A percentile compares a stretch with the other conserved stretches of the same genome.
Evolutionary conservation across 1,140 invertebrate genomes (phyloP).

Genomic region (Rhagoletis zephyria): DNA sequence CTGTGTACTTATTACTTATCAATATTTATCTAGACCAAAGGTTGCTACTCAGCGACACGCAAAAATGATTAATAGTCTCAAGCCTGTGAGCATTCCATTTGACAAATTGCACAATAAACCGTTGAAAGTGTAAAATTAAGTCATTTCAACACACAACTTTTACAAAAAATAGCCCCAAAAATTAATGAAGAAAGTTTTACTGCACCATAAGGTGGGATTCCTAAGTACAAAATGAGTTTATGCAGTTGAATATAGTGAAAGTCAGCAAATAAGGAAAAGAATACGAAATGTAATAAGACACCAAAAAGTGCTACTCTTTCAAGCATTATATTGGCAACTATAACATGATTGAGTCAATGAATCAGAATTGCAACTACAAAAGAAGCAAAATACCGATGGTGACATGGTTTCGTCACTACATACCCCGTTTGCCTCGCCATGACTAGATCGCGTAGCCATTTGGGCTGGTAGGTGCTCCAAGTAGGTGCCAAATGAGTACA

Average conservation of each 20-base stretch:
- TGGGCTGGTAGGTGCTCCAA: background rate
- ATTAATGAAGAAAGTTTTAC: slow-evolving; percentile 72
- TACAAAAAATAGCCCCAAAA: slow-evolving; percentile 59
- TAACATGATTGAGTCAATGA: background rate
- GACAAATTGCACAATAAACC: slow-evolving; percentile 67
- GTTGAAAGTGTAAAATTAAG: slow-evolving; percentile 59
- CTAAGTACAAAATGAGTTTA: slow-evolving; percentile 45
- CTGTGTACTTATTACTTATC: too few species aligned
- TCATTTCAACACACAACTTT: background rate
- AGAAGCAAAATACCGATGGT: background rate
- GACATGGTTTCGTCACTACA: slow-evolving; percentile 4
- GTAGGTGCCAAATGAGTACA: background rate
- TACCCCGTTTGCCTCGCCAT: background rate
- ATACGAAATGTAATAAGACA: background rate
- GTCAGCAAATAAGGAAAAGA: background rate
- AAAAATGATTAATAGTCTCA: slow-evolving; percentile 19
- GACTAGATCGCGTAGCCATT: slow-evolving; percentile 21
- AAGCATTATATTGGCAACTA: background rate
- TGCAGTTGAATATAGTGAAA: slow-evolving; percentile 52
- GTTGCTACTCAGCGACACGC: background rate
- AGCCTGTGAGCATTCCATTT: slow-evolving; percentile 56
- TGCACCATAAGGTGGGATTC: background rate
- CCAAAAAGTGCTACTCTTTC: slow-evolving; percentile 11
- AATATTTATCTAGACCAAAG: background rate
- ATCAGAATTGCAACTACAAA: background rate